Percentiles rank a stretch among this genome's conserved stretches.
phyloP scores from a whole-genome alignment of 2,797 vertebrate species.

The Pipistrellus pipistrellus region DNA sequence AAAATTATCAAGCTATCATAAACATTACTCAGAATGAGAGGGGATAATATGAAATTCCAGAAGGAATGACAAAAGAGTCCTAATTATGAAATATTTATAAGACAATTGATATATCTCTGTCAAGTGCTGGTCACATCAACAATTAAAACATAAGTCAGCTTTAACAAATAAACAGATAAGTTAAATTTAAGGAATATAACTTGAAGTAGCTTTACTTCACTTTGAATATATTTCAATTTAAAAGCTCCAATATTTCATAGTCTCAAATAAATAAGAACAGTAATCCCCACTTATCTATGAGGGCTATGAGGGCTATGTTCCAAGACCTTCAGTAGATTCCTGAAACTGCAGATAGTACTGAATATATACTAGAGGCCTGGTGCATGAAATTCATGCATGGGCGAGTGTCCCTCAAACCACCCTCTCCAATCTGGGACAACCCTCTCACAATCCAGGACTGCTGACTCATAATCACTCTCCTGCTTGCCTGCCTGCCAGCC shows the following conservation, averaged over 20 bases:
- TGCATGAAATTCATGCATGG: no score
- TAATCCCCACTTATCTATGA: background rate
- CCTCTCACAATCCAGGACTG: no score
- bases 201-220: background rate
- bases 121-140: background rate
- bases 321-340: background rate
- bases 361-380: background rate
- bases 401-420: no score
- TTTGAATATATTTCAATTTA: conserved; percentile 28
- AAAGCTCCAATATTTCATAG: background rate
- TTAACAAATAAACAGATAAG: conserved; percentile 40
- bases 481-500: no score
- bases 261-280: conserved; percentile 21
- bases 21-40: background rate
- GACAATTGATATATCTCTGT: background rate
- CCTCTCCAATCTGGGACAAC: no score
- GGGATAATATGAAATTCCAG: background rate
- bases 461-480: no score
- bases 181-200: conserved; percentile 41
- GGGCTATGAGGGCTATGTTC: background rate
- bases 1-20: background rate
- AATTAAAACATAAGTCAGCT: background rate
- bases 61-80: background rate
- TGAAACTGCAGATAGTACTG: background rate
- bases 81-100: conserved; percentile 40